Evolutionary conservation across 2,797 vertebrate genomes (phyloP), one percentile per base, ranked within the genome.

Genomic region (Liparis tanakae): DNA sequence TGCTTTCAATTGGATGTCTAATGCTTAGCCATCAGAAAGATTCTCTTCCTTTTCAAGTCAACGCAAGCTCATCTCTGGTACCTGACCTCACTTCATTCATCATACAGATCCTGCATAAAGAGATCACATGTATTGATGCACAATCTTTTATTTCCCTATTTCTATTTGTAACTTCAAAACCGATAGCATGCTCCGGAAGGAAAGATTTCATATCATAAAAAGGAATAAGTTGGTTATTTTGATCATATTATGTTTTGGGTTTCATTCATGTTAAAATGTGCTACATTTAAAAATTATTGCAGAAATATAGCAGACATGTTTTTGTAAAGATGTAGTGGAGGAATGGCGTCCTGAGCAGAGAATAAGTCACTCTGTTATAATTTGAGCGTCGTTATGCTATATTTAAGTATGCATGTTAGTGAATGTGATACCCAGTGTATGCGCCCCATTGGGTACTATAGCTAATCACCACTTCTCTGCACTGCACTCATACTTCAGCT

Each of bases 1-100:
- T 67, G 12, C 53, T 75, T 44, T 33, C 56, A 55, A n/a, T 30
- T 61, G 7, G 20, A 63, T 55, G 14, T 59, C 46, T 20, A 14
- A 63, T 55, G n/a, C 44, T 50, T 15, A 53, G 51, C 55, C 10
- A 48, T 60, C 39, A 30, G 54, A 58, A 34, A 20, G 25, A 65
- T 7, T 2, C 5, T 58, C 15, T 30, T 5, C 20, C 14, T 48
- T 60, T 48, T 20, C 17, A 51, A 18, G 9, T 53, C n/a, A 58
- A 51, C 14, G 55, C 30, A 6, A 14, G 48, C 20, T 50, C 33
- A 69, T 17, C n/a, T 48, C 63, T 15, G 37, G 60, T 12, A 36
- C 7, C 51, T 37, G n/a, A 15, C 0, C 5, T 13, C 3, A 25
- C 48, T 7, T 46, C 10, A 34, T 30, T 14, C 22, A 30, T 18